phyloP scores from a whole-genome alignment of 2,113 vertebrate genomes.

The Callipepla californica region DNA sequence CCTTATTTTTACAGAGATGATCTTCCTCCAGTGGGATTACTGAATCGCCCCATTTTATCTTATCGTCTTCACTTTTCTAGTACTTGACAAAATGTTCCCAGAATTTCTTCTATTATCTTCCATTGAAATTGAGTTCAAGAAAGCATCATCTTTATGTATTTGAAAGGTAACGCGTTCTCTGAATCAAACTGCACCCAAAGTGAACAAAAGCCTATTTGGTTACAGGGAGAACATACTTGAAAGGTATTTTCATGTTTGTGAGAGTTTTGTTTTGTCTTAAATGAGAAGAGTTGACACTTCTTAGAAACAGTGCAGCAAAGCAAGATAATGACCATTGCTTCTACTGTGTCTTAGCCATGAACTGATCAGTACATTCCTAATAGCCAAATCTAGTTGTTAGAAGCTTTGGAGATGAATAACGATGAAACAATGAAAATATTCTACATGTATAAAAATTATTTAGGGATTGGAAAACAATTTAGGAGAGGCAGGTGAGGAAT shows the following conservation, averaged over 20 bases:
- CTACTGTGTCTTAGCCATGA: too few relatives aligned
- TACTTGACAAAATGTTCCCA: background rate
- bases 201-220: background rate
- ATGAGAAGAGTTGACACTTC: background rate
- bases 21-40: background rate
- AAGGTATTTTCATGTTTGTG: background rate
- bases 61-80: background rate
- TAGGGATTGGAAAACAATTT: background rate
- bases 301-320: background rate
- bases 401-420: too few relatives aligned
- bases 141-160: background rate
- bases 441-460: background rate
- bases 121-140: background rate
- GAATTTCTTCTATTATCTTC: constrained; percentile 14
- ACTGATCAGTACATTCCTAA: too few relatives aligned
- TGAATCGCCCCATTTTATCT: background rate
- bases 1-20: background rate
- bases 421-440: too few relatives aligned
- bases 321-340: background rate
- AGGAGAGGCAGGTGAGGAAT: background rate
- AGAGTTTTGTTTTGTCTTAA: background rate
- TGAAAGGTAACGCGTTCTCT: background rate
- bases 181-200: background rate
- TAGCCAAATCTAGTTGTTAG: too few relatives aligned
- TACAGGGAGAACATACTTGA: background rate